Percentiles rank a stretch among this genome's conserved stretches.
phyloP scores from a whole-genome alignment of 2,797 vertebrate genomes.

The Peromyscus aztecus region DNA sequence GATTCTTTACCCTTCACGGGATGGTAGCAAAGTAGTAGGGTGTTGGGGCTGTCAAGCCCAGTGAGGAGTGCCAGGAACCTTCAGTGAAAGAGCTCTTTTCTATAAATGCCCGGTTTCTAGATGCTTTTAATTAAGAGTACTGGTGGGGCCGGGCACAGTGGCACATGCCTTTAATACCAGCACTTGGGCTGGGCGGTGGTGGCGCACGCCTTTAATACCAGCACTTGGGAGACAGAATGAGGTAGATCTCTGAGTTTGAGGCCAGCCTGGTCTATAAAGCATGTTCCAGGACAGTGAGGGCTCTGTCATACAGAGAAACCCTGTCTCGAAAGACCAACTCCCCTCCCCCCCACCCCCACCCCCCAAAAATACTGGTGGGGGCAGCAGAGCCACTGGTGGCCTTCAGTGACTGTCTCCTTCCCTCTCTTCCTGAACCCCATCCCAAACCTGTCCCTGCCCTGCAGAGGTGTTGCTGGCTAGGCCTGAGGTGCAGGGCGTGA shows the following conservation, averaged over 20 bases:
- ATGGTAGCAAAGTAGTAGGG: too few relatives aligned
- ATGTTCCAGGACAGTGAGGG: background rate
- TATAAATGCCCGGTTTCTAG: background rate
- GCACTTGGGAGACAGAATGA: background rate
- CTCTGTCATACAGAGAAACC: background rate
- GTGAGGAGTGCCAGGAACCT: background rate
- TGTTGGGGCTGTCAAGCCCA: background rate
- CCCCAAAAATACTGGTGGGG: background rate
- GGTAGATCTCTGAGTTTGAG: background rate
- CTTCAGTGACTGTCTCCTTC: background rate
- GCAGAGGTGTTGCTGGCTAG: conserved; percentile 92
- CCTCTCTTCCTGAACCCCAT: background rate
- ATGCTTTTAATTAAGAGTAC: background rate
- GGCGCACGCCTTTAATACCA: background rate
- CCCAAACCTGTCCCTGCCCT: conserved; percentile 36
- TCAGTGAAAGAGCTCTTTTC: background rate
- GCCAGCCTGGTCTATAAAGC: background rate
- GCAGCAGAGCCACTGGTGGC: background rate
- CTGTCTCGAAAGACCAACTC: background rate
- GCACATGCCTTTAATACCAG: background rate
- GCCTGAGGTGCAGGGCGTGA: conserved; percentile 93
- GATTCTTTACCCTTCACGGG: background rate
- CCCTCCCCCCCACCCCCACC: too few relatives aligned
- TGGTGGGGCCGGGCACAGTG: background rate
- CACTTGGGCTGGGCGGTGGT: background rate